Percentiles rank a stretch among this genome's conserved stretches.
phyloP scores from a whole-genome alignment of 2,113 vertebrate species.

The Psephotus haematonotus region DNA sequence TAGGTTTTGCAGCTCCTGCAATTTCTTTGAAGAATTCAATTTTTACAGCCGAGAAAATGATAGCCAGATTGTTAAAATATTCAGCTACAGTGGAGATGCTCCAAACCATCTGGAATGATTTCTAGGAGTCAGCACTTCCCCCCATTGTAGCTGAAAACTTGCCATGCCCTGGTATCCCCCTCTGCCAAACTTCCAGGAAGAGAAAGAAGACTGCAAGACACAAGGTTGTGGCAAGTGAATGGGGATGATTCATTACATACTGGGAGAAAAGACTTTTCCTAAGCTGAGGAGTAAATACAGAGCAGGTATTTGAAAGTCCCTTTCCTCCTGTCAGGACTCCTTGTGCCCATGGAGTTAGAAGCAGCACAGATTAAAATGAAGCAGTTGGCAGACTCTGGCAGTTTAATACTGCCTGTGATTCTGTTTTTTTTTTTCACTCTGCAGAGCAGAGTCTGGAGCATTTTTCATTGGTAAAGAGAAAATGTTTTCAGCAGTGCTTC shows the following conservation, averaged over 20 bases:
- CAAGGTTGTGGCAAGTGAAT: background rate
- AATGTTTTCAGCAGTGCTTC: background rate
- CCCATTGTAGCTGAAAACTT: conserved; percentile 8
- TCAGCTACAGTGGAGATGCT: conserved; percentile 60
- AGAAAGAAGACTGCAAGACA: background rate
- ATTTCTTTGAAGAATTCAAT: conserved; percentile 59
- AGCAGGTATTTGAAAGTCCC: background rate
- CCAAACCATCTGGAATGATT: conserved; percentile 77
- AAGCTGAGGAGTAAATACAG: background rate
- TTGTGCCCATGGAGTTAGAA: background rate
- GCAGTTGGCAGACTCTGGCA: background rate
- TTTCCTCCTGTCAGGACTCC: background rate
- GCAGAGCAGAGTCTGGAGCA: background rate
- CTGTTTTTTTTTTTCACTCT: background rate
- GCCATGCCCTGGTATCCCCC: conserved; percentile 3
- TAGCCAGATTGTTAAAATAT: conserved; percentile 80
- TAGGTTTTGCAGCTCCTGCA: conserved; percentile 60
- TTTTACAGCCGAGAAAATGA: conserved; percentile 48
- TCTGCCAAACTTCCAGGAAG: background rate
- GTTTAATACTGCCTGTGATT: background rate
- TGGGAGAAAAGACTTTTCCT: background rate
- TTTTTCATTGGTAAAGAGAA: background rate
- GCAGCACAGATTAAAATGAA: background rate
- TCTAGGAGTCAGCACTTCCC: conserved; percentile 71
- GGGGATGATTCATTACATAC: background rate